Base-by-base conservation (phyloP, 2,113 vertebrate genomes). In the Trematocara macrostoma region DNA sequence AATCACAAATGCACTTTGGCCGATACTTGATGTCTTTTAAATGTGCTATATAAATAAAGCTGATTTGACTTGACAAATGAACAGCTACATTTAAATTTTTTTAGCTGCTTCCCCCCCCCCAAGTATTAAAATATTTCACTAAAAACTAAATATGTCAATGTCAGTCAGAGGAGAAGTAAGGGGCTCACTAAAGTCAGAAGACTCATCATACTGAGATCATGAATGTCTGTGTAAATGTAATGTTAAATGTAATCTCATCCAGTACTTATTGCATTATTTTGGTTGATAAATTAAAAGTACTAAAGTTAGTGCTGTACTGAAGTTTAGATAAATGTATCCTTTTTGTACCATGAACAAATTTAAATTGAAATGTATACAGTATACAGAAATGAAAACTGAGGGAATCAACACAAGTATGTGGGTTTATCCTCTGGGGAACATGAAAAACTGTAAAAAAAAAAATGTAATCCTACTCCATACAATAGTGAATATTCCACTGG, bases 291-390 rank as follows among this genome's bases (percentile, higher is more conserved):
- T 71, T 26, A 42, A 45, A 71, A 71, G 20, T 10, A 45, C 38
- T 45, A 45, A 23, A 23, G 11, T 23, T 23, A 14, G 20, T 26
- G 20, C 12, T 71, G 8, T 23, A 71, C 1, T 69, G 38, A 69
- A 71, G 64, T 69, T 69, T 69, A 52, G 74, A 34, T 78, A 52
- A 51, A 69, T 82, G 64, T 11, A 40, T 67, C 59, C 10, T 69
- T 35, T 69, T 35, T 49, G n/a, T 16, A 67, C 18, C n/a, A 52
- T 23, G 18, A n/a, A 29, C 64, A 71, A 45, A 71, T 20, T 45
- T 71, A 26, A 71, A 42, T 45, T 15, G 8, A 42, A 71, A 71
- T 42, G 20, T 15, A 71, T 45, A 42, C 2, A 69, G 11, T 29
- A 29, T 29, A 29, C 26, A 29, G 26, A 29, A 71, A 29, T 29